These are phyloP conservation scores for Eucera pruinosa DNA, from an alignment of 2,888 invertebrate genomes.

Conservation along the genomic window DNA sequence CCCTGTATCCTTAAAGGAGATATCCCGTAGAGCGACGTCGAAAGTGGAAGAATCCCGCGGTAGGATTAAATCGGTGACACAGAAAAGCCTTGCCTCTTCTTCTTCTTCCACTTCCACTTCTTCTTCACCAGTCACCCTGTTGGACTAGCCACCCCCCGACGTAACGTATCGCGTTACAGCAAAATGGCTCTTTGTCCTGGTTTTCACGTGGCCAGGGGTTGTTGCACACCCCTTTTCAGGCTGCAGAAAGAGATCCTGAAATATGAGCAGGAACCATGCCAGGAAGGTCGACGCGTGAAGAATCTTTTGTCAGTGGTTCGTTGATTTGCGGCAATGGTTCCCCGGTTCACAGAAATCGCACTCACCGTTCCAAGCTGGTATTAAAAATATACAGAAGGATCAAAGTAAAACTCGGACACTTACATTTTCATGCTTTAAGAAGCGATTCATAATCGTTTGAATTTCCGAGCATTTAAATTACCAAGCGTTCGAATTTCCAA, in stretches of 20 bases:
- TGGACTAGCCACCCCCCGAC: constrained; percentile 21
- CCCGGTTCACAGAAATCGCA: too few species aligned
- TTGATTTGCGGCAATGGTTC: constrained; percentile 6
- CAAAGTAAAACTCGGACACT: too few species aligned
- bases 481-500: too few species aligned
- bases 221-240: constrained; percentile 36
- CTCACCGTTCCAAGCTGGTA: not conserved
- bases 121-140: not conserved
- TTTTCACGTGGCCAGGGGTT: constrained; percentile 47
- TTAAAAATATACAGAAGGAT: too few species aligned
- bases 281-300: constrained; percentile 42
- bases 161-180: constrained; percentile 64
- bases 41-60: constrained; percentile 43
- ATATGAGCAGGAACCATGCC: constrained; percentile 60
- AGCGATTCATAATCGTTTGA: too few species aligned
- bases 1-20: constrained; percentile 45
- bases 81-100: constrained; percentile 32
- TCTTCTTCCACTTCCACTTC: not conserved
- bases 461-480: too few species aligned
- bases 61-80: constrained; percentile 65
- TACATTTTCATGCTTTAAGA: too few species aligned
- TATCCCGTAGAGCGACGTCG: constrained; percentile 24
- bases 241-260: constrained; percentile 59
- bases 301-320: constrained; percentile 27
- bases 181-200: constrained; percentile 64